Conservation (phyloP, 2,113 vertebrate genomes). For the Zapornia atra region DNA sequence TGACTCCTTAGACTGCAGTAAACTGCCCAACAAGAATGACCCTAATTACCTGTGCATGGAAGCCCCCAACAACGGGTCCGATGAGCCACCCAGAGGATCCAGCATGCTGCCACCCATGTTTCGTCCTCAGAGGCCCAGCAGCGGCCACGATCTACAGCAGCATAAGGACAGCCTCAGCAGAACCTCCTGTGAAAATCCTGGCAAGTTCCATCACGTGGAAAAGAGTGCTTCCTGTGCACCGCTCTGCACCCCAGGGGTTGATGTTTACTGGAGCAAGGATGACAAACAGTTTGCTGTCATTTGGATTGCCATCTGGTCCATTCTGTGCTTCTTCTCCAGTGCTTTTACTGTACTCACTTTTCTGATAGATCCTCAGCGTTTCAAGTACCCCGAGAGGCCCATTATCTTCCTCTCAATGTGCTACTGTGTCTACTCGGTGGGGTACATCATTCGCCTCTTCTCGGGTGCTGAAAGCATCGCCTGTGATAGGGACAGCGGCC, state of each 20-base stretch:
- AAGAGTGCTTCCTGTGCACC: conserved; percentile 94
- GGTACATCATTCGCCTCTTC: conserved; percentile 94
- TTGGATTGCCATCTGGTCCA: conserved; percentile 95
- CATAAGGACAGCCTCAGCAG: conserved; percentile 79
- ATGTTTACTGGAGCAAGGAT: conserved; percentile 94
- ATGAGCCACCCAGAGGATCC: conserved; percentile 85
- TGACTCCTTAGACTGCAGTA: conserved; percentile 91
- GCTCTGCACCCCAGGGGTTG: conserved; percentile 88
- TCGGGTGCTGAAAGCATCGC: conserved; percentile 92
- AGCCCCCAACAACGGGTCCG: conserved; percentile 91
- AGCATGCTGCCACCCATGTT: conserved; percentile 89
- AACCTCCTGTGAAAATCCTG: conserved; percentile 84
- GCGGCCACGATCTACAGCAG: conserved; percentile 78
- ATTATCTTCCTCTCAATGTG: conserved; percentile 99
- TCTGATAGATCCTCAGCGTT: conserved; percentile 91
- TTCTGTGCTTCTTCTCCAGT: conserved; percentile 94
- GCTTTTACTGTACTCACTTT: conserved; percentile 98
- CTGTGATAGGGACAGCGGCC: conserved; percentile 92
- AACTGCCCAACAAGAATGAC: conserved; percentile 94
- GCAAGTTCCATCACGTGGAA: conserved; percentile 96
- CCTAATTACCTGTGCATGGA: conserved; percentile 98
- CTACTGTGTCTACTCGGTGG: conserved; percentile 95
- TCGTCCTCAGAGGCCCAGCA: conserved; percentile 82
- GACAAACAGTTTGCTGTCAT: conserved; percentile 93
- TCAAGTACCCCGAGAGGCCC: conserved; percentile 95